Percentiles rank a stretch among this genome's conserved stretches.
Evolutionary conservation across 2,113 vertebrate genomes (phyloP).

Genomic region (Agelaius phoeniceus): DNA sequence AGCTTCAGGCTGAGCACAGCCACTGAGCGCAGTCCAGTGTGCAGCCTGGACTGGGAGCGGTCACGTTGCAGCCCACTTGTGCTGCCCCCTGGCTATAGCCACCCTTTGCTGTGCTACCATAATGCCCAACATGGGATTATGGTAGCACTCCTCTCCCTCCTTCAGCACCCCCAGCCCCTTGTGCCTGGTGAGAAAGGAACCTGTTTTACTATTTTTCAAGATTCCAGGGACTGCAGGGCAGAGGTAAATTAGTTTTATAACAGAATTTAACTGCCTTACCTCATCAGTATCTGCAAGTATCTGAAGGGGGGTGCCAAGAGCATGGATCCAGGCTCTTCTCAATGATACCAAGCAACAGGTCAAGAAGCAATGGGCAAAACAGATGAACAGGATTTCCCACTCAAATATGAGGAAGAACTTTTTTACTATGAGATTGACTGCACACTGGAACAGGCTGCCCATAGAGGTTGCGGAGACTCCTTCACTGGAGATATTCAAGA

Average conservation of each 20-base stretch:
- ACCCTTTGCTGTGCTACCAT: background rate
- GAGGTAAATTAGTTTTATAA: background rate
- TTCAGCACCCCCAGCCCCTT: background rate
- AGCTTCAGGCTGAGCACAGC: background rate
- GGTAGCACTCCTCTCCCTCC: background rate
- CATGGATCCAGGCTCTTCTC: background rate
- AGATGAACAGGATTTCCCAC: background rate
- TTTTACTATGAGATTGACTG: background rate
- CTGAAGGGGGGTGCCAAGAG: background rate
- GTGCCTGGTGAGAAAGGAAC: background rate
- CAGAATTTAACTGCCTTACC: background rate
- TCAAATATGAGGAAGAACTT: background rate
- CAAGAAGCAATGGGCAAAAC: background rate
- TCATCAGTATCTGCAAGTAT: background rate
- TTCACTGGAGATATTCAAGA: background rate
- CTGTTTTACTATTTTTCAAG: fast-evolving
- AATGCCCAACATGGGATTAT: background rate
- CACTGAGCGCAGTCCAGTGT: fast-evolving
- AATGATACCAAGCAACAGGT: background rate
- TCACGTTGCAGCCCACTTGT: background rate
- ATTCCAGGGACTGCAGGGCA: no score
- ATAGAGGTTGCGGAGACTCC: background rate
- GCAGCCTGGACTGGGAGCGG: fast-evolving
- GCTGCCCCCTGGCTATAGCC: background rate
- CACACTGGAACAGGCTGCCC: background rate